Percentiles rank a stretch among this genome's conserved stretches.
These are phyloP conservation scores for Terebella lapidaria DNA, from an alignment of 2,888 invertebrate species.

Conservation along the genomic window DNA sequence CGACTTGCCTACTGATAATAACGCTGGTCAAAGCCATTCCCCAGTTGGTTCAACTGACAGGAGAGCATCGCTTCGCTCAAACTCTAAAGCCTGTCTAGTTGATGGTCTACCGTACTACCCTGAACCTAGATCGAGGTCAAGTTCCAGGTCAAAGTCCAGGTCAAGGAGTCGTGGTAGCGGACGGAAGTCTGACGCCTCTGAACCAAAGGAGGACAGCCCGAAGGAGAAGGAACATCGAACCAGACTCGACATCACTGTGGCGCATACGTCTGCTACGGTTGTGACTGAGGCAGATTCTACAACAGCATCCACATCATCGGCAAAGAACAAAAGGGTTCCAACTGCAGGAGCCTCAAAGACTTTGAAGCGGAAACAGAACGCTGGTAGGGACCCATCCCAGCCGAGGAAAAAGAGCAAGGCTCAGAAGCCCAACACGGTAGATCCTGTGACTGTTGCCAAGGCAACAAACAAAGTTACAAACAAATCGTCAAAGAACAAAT, in stretches of 20 bases:
- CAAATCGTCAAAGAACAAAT: too few relatives aligned
- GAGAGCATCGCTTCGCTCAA: constrained; percentile 17
- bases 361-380: neutral
- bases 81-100: constrained; percentile 13
- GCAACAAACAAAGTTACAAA: too few relatives aligned
- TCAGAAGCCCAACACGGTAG: neutral
- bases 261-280: too few relatives aligned
- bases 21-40: too few relatives aligned
- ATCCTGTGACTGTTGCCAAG: too few relatives aligned
- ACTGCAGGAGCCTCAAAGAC: too few relatives aligned
- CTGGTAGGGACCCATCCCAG: neutral
- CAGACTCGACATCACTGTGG: too few relatives aligned
- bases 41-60: too few relatives aligned
- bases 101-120: constrained; percentile 15
- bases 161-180: neutral
- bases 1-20: too few relatives aligned
- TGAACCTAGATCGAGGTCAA: neutral
- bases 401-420: neutral
- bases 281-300: too few relatives aligned
- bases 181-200: neutral
- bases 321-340: neutral
- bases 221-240: neutral
- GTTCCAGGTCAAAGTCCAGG: neutral
- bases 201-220: neutral
- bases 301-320: too few relatives aligned